phyloP scores from a whole-genome alignment of 2,888 invertebrate species.

The Unio delphinus region DNA sequence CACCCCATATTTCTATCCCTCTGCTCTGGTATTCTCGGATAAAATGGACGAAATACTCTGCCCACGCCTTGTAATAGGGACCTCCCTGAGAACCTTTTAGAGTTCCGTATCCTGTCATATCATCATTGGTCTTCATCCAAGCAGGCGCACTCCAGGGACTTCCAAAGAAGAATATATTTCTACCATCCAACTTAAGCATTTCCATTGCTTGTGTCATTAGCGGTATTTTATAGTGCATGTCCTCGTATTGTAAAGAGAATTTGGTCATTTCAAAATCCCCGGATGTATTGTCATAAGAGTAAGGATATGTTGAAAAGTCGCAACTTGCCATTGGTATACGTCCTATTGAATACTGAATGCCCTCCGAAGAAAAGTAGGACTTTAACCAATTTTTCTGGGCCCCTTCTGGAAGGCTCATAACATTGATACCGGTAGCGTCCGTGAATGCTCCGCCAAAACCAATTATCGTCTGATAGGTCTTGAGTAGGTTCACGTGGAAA shows the following conservation, averaged over 20 bases:
- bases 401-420: slow-evolving; percentile 76
- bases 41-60: slow-evolving; percentile 86
- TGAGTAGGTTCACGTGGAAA: slow-evolving; percentile 13
- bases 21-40: slow-evolving; percentile 82
- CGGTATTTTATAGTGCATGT: slow-evolving; percentile 78
- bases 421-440: slow-evolving; percentile 80
- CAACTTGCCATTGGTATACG: slow-evolving; percentile 88
- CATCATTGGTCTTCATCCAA: slow-evolving; percentile 75
- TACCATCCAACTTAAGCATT: slow-evolving; percentile 31
- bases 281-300: slow-evolving; percentile 83
- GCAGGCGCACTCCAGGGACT: slow-evolving; percentile 76
- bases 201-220: slow-evolving; percentile 65
- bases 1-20: slow-evolving; percentile 81
- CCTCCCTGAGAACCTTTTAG: slow-evolving; percentile 69
- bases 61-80: slow-evolving; percentile 83
- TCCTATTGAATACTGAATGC: slow-evolving; percentile 85
- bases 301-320: slow-evolving; percentile 87
- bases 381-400: slow-evolving; percentile 75
- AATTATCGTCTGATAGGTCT: slow-evolving; percentile 78
- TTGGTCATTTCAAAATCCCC: slow-evolving; percentile 74
- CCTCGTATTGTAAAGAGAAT: slow-evolving; percentile 81
- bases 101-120: slow-evolving; percentile 71
- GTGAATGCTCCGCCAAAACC: slow-evolving; percentile 94
- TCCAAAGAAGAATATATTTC: slow-evolving; percentile 70
- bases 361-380: slow-evolving; percentile 74